phyloP scores from a whole-genome alignment of 2,888 invertebrate species.

The Acronicta alni region DNA sequence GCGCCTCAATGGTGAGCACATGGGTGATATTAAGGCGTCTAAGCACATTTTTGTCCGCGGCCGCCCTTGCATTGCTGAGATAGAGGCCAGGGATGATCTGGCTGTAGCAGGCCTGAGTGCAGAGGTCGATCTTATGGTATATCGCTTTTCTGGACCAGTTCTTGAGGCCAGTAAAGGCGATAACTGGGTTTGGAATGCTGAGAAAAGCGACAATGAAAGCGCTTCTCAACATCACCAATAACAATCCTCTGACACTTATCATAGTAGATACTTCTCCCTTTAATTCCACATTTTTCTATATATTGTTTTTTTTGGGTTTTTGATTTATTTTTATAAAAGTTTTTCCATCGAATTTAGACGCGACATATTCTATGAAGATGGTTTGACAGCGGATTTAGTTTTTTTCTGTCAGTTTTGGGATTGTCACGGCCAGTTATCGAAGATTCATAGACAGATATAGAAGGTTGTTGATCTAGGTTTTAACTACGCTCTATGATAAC shows the following conservation, averaged over 20 bases:
- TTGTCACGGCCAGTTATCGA: slow-evolving; percentile 34
- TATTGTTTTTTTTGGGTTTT: slow-evolving; percentile 51
- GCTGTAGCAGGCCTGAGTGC: slow-evolving; percentile 81
- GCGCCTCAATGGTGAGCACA: slow-evolving; percentile 84
- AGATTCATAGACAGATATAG: too few species aligned
- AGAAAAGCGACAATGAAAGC: slow-evolving; percentile 78
- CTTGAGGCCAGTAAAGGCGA: slow-evolving; percentile 75
- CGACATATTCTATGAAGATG: slow-evolving; percentile 28
- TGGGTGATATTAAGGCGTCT: slow-evolving; percentile 82
- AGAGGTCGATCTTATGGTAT: slow-evolving; percentile 80
- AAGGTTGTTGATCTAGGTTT: too few species aligned
- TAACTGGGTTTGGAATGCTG: slow-evolving; percentile 76
- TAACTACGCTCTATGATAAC: too few species aligned
- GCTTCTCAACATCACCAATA: slow-evolving; percentile 78
- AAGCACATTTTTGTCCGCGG: slow-evolving; percentile 75
- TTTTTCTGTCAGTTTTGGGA: slow-evolving; percentile 34
- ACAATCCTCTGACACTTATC: slow-evolving; percentile 67
- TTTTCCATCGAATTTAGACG: slow-evolving; percentile 34
- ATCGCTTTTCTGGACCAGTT: slow-evolving; percentile 79
- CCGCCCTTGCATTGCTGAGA: slow-evolving; percentile 83
- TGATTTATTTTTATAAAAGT: slow-evolving; percentile 42
- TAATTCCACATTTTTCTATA: slow-evolving; percentile 42
- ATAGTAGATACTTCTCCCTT: slow-evolving; percentile 56
- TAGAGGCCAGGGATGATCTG: slow-evolving; percentile 81
- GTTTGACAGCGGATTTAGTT: slow-evolving; percentile 41